These are phyloP conservation scores for Pseudomyrmex concolor DNA, from an alignment of 1,140 invertebrate species.

Conservation along the genomic window DNA sequence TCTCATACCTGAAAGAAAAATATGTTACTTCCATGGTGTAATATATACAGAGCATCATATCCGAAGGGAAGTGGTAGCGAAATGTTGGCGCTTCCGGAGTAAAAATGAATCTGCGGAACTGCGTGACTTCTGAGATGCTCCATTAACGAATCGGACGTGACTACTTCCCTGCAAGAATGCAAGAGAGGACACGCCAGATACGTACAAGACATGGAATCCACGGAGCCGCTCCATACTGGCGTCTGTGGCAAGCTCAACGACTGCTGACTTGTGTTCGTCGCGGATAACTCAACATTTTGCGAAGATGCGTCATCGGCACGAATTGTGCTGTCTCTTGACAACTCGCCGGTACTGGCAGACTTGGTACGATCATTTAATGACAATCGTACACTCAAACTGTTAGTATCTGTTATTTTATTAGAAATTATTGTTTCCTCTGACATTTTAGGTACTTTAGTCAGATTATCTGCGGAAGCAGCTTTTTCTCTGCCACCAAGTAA, in stretches of 20 bases:
- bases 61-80: slow-evolving; percentile 78
- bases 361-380: slow-evolving; percentile 75
- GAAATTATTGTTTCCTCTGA: slow-evolving; percentile 12
- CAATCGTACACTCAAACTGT: slow-evolving; percentile 68
- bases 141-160: slow-evolving; percentile 70
- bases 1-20: slow-evolving; percentile 80
- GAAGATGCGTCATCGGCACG: slow-evolving; percentile 33
- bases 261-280: slow-evolving; percentile 32
- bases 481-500: slow-evolving; percentile 71
- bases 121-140: slow-evolving; percentile 78
- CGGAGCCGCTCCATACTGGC: slow-evolving; percentile 79
- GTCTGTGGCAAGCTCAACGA: slow-evolving; percentile 64
- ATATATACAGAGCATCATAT: slow-evolving; percentile 73
- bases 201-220: slow-evolving; percentile 75
- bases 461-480: slow-evolving; percentile 81
- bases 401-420: slow-evolving; percentile 2
- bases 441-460: slow-evolving; percentile 63
- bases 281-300: slow-evolving; percentile 11
- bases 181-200: slow-evolving; percentile 77
- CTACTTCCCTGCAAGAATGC: slow-evolving; percentile 72
- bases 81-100: slow-evolving; percentile 71
- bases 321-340: slow-evolving; percentile 65
- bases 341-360: slow-evolving; percentile 82
- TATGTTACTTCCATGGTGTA: slow-evolving; percentile 77
- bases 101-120: slow-evolving; percentile 79